These are phyloP conservation scores for Archips crataeganus DNA, from an alignment of 2,888 invertebrate genomes.

Conservation along the genomic window DNA sequence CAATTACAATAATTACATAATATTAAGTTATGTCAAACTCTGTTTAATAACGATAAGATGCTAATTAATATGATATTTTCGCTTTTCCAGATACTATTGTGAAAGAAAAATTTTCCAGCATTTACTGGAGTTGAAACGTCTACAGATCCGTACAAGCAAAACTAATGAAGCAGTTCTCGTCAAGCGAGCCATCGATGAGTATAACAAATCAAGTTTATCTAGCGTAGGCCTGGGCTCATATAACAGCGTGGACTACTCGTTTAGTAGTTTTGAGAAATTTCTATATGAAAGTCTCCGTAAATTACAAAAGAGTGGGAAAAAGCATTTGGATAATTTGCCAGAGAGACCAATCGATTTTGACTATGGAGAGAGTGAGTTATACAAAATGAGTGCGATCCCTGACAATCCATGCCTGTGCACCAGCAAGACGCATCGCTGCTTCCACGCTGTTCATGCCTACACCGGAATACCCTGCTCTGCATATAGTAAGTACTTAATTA, in stretches of 20 bases:
- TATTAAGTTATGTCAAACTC: no score
- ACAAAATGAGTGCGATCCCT: conserved; percentile 87
- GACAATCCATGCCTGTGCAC: conserved; percentile 94
- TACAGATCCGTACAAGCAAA: conserved; percentile 96
- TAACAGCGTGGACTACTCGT: conserved; percentile 88
- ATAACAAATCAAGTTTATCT: conserved; percentile 90
- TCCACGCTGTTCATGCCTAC: conserved; percentile 96
- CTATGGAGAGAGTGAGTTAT: conserved; percentile 82
- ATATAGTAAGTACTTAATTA: conserved; percentile 88
- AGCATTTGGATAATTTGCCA: conserved; percentile 87
- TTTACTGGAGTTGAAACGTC: conserved; percentile 94
- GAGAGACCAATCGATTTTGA: conserved; percentile 83
- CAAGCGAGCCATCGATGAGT: conserved; percentile 94
- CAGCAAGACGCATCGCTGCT: conserved; percentile 94
- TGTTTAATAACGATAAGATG: no score
- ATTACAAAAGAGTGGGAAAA: conserved; percentile 89
- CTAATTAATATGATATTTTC: background rate
- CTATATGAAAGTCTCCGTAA: conserved; percentile 94
- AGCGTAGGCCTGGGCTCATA: conserved; percentile 88
- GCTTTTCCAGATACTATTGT: conserved; percentile 90
- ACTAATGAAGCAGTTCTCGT: conserved; percentile 95
- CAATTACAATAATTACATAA: no score
- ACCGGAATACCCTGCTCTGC: conserved; percentile 95
- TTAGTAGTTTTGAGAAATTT: conserved; percentile 94
- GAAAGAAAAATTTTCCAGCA: conserved; percentile 97